Percentiles rank a stretch among this genome's conserved stretches.
phyloP scores from a whole-genome alignment of 2,797 vertebrate species.

The Poecilia velifera region DNA sequence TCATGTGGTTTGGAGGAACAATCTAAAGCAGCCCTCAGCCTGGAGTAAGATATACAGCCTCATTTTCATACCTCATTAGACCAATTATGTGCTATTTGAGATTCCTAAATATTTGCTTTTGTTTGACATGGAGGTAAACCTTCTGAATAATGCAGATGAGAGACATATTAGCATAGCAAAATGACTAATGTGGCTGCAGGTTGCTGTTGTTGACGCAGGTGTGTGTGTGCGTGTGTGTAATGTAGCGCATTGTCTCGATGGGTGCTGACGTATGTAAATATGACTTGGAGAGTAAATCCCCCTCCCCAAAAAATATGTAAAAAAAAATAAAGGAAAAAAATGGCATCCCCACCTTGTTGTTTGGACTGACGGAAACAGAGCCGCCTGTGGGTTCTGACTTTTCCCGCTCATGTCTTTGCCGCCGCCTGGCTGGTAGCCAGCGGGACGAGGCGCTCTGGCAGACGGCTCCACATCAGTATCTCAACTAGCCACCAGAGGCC shows the following conservation, averaged over 20 bases:
- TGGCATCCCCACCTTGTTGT: conserved; percentile 39
- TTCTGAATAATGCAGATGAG: conserved; percentile 53
- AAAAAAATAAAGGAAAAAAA: conserved; percentile 26
- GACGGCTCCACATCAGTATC: conserved; percentile 79
- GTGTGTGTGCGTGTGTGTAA: conserved; percentile 16
- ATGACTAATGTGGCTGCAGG: conserved; percentile 52
- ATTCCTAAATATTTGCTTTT: conserved; percentile 58
- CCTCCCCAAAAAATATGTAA: neutral
- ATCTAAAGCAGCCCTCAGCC: conserved; percentile 4
- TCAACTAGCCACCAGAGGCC: conserved; percentile 79
- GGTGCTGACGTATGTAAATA: conserved; percentile 48
- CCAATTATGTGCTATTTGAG: conserved; percentile 41
- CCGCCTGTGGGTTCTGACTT: conserved; percentile 68
- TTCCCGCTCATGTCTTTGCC: conserved; percentile 73
- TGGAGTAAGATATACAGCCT: neutral
- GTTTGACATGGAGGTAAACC: conserved; percentile 52
- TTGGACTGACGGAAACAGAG: conserved; percentile 49
- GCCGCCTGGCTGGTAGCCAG: conserved; percentile 71
- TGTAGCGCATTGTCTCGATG: conserved; percentile 32
- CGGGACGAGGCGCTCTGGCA: conserved; percentile 73
- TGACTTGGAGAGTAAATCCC: conserved; percentile 38
- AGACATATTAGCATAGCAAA: conserved; percentile 49
- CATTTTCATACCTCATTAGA: conserved; percentile 37
- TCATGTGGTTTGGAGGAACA: neutral
- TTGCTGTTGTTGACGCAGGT: conserved; percentile 39